Percentiles rank a stretch among this genome's conserved stretches.
Evolutionary conservation across 2,113 vertebrate species (phyloP).

Genomic region (Protomyctophum bolini): DNA sequence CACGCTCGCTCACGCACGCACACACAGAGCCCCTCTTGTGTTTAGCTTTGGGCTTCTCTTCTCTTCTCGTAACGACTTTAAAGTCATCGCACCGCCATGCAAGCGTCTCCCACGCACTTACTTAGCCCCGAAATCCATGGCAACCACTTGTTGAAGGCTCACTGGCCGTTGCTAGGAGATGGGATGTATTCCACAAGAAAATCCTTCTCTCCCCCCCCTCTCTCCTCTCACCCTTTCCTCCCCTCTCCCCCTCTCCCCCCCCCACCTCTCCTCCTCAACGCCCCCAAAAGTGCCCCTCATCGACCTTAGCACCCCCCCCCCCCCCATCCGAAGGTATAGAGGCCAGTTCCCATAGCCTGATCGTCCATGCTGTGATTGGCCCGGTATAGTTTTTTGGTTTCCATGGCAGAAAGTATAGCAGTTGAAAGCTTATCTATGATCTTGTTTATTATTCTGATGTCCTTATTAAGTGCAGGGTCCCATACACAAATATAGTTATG

Average conservation of each 20-base stretch:
- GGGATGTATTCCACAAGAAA: conserved; percentile 76
- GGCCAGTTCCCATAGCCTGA: too few species aligned
- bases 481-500: too few species aligned
- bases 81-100: conserved; percentile 56
- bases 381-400: too few species aligned
- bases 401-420: too few species aligned
- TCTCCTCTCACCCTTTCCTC: conserved; percentile 12
- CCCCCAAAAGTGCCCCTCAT: not conserved
- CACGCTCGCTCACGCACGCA: conserved; percentile 29
- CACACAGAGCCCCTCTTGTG: conserved; percentile 28
- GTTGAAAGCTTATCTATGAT: too few species aligned
- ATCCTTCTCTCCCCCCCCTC: conserved; percentile 64
- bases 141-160: conserved; percentile 82
- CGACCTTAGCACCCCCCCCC: conserved; percentile 39
- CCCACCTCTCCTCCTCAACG: conserved; percentile 27
- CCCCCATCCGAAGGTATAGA: not conserved
- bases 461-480: too few species aligned
- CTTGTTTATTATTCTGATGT: too few species aligned
- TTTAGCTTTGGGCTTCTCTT: conserved; percentile 23
- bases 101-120: conserved; percentile 46
- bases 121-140: conserved; percentile 69
- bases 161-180: conserved; percentile 80
- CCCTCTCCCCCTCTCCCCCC: conserved; percentile 8
- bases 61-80: conserved; percentile 61
- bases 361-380: too few species aligned